Base-by-base conservation (phyloP, 1,140 invertebrate genomes). In the Parapsyche elsis region DNA sequence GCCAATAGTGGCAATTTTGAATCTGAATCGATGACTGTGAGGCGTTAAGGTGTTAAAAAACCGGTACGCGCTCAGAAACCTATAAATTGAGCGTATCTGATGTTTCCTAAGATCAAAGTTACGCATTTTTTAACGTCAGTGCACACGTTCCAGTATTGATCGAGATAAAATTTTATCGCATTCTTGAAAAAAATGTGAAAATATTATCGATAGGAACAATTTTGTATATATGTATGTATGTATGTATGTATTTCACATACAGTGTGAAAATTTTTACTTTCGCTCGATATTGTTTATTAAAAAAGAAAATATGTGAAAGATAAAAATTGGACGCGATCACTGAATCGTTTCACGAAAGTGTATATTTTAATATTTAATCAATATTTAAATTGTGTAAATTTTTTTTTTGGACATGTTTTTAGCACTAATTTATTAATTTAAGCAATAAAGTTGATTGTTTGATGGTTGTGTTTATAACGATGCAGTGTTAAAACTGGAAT, bases 91-190 rank as follows among this genome's bases (percentile, higher is more conserved):
- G 9, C 9, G 57, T 61, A 61, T 61, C 23, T 30, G 64, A 67
- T 30, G 64, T 67, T 67, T 23, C 64, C 21, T 30, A 67, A 67
- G 64, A 67, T 67, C 24, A 67, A 67, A 67, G 57, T 61, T 61
- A 61, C 57, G 21, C 57, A 19, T 61, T 7, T 19, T 5, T 19
- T 61, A 21, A 19, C 16, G 1, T 2, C 9, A 19, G 57, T 19
- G 16, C n/a, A n/a, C n/a, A n/a, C n/a, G n/a, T n/a, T n/a, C n/a
- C n/a, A 21, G 59, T 46, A 46, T 7, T 46, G 5, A 46, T 46
- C 12, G 5, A 46, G 12, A 12, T 46, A 46, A 12, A 53, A 53
- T 53, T 53, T 14, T 16, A 53, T 4, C 16, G 12, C 16, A 53
- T 53, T 53, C 7, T 38, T 38, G 7, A 38, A 38, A 7, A 1